These are phyloP conservation scores for Helarctos malayanus DNA, from an alignment of 2,797 vertebrate genomes.

Conservation along the genomic window DNA sequence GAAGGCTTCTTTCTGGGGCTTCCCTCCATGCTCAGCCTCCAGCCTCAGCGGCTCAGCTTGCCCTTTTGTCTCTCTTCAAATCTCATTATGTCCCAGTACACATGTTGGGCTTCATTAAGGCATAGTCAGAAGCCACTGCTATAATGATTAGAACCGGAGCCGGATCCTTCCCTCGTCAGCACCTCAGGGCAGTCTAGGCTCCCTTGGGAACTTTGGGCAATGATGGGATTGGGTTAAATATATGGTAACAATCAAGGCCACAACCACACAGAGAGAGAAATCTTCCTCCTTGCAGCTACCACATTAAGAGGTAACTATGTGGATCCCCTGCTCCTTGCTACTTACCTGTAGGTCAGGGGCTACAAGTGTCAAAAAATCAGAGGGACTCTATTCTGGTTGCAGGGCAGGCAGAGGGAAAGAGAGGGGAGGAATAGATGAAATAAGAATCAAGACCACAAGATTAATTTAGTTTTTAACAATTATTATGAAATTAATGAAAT, in stretches of 20 bases:
- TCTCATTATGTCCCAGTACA: not conserved
- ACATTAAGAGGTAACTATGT: not conserved
- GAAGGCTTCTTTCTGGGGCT: not conserved
- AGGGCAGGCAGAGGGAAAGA: not conserved
- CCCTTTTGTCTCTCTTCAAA: not conserved
- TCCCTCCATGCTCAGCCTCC: not conserved
- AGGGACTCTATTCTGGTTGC: not conserved
- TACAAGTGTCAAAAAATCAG: not conserved
- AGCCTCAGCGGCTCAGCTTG: not conserved
- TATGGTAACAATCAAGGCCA: not conserved
- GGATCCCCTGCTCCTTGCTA: not conserved
- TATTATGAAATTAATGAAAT: constrained; percentile 3
- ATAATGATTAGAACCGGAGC: not conserved
- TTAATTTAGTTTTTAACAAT: not conserved
- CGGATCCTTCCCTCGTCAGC: not conserved
- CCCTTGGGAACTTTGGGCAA: not conserved
- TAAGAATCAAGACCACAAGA: not conserved
- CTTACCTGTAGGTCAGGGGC: not conserved
- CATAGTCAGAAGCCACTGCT: not conserved
- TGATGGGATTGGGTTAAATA: not conserved
- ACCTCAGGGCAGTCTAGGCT: not conserved
- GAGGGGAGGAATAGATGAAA: not conserved
- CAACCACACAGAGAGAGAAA: not conserved
- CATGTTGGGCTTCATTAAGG: not conserved
- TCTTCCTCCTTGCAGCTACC: not conserved